phyloP scores from a whole-genome alignment of 2,113 vertebrate species.

The Gallinago media region DNA sequence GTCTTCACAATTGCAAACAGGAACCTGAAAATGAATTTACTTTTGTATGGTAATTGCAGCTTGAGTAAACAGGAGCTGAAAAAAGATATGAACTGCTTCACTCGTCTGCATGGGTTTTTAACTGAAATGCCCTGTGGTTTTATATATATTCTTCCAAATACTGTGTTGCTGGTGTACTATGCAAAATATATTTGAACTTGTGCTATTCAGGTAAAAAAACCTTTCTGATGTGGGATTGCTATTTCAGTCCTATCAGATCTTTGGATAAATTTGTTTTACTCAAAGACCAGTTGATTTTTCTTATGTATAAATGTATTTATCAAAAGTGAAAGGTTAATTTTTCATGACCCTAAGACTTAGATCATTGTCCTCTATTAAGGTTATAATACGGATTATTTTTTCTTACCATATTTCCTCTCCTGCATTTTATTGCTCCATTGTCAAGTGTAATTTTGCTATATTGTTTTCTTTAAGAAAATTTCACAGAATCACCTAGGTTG shows the following conservation, averaged over 20 bases:
- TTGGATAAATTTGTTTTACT: background rate
- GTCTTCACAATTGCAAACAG: background rate
- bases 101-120: background rate
- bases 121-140: background rate
- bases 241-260: background rate
- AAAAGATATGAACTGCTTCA: background rate
- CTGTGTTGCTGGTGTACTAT: background rate
- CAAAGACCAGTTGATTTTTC: background rate
- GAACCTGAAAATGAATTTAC: background rate
- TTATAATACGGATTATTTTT: background rate
- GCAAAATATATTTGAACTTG: background rate
- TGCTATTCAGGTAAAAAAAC: background rate
- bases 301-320: background rate
- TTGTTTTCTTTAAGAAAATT: background rate
- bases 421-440: background rate
- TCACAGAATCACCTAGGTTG: background rate
- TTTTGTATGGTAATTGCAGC: background rate
- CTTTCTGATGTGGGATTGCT: background rate
- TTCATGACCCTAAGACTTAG: background rate
- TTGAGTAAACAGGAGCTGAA: background rate
- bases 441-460: background rate
- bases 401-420: background rate
- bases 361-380: background rate
- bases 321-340: background rate
- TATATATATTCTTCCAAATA: background rate